Evolutionary conservation across 1,140 invertebrate species (phyloP).

Genomic region (Propsilocerus akamusi): DNA sequence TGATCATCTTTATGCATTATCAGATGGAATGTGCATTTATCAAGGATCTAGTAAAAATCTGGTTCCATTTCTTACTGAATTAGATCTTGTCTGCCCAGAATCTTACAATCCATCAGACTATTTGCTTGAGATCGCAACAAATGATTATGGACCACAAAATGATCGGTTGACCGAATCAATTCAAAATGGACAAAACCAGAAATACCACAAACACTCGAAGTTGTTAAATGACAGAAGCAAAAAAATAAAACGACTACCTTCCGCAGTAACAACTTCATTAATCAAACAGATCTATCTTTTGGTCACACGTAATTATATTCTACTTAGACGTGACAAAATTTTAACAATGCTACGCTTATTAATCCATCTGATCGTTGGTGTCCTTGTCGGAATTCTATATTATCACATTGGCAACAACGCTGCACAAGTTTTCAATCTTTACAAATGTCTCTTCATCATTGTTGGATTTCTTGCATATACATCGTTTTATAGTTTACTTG

Average conservation of each 20-base stretch:
- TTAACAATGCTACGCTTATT: constrained; percentile 53
- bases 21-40: constrained; percentile 59
- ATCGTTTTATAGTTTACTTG: constrained; percentile 60
- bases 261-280: constrained; percentile 40
- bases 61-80: constrained; percentile 47
- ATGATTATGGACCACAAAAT: constrained; percentile 53
- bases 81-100: constrained; percentile 51
- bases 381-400: constrained; percentile 63
- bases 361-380: constrained; percentile 54
- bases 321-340: constrained; percentile 27
- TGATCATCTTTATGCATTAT: constrained; percentile 60
- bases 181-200: constrained; percentile 38
- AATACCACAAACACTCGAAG: constrained; percentile 31
- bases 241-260: too few species aligned
- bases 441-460: constrained; percentile 59
- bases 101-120: constrained; percentile 79
- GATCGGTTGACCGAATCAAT: constrained; percentile 36
- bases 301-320: constrained; percentile 38
- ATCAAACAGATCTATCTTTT: constrained; percentile 43
- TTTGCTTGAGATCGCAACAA: constrained; percentile 66
- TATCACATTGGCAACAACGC: constrained; percentile 65
- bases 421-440: constrained; percentile 49
- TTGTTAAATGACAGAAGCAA: too few species aligned
- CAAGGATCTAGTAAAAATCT: constrained; percentile 47
- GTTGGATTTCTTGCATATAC: constrained; percentile 76